These are phyloP conservation scores for Acronicta aceris DNA, from an alignment of 2,888 invertebrate genomes.

Conservation along the genomic window DNA sequence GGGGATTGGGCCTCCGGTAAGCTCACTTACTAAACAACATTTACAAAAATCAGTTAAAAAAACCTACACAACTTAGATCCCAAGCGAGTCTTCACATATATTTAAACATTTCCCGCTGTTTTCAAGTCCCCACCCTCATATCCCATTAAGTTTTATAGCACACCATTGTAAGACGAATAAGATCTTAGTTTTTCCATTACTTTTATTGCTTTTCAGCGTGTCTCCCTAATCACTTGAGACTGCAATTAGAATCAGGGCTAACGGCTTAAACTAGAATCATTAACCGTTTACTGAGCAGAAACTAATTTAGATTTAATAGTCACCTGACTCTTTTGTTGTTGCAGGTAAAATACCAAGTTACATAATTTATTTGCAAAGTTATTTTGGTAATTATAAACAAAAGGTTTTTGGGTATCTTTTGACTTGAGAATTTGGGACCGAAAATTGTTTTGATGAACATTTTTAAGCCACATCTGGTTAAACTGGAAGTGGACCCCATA, in stretches of 20 bases:
- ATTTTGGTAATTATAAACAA: constrained; percentile 1
- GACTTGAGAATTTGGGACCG: no score
- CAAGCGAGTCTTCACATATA: constrained; percentile 8
- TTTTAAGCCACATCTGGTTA: no score
- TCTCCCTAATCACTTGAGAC: constrained; percentile 70
- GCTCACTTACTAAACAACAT: no score
- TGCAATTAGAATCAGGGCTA: constrained; percentile 71
- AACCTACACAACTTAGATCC: neutral
- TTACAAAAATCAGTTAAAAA: constrained; percentile 7
- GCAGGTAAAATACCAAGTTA: constrained; percentile 51
- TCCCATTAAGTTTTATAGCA: constrained; percentile 56
- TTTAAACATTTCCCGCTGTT: constrained; percentile 27
- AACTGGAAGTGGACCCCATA: no score
- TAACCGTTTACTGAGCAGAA: constrained; percentile 58
- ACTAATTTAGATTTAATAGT: constrained; percentile 49
- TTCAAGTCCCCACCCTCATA: constrained; percentile 39
- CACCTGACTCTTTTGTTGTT: constrained; percentile 32
- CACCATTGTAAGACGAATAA: constrained; percentile 55
- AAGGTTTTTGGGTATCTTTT: no score
- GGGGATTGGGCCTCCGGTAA: no score
- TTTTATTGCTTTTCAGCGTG: constrained; percentile 74
- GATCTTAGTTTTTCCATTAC: constrained; percentile 78
- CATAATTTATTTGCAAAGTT: neutral
- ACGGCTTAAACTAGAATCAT: constrained; percentile 59
- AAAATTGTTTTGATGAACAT: no score